Conservation (phyloP, 2,888 invertebrate genomes). For the Melanostoma mellinum region DNA sequence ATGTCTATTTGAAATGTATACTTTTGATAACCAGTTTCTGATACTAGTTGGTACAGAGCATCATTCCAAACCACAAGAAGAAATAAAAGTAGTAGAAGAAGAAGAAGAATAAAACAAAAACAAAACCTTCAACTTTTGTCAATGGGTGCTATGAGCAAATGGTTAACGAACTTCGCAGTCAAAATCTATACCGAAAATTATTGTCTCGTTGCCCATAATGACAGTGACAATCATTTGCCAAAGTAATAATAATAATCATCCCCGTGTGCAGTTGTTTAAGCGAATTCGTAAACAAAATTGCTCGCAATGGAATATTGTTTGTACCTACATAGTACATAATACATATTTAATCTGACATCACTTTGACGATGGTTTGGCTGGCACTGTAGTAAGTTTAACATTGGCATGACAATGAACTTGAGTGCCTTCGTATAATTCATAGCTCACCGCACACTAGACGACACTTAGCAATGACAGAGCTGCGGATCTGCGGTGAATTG, state of each 20-base stretch:
- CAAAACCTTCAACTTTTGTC: slow-evolving; percentile 38
- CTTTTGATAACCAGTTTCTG: neutral
- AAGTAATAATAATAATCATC: slow-evolving; percentile 15
- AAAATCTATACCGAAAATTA: neutral
- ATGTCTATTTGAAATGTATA: slow-evolving; percentile 1
- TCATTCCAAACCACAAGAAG: neutral
- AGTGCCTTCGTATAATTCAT: slow-evolving; percentile 57
- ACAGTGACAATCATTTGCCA: slow-evolving; percentile 20
- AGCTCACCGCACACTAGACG: slow-evolving; percentile 48
- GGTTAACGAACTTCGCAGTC: slow-evolving; percentile 43
- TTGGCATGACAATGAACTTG: slow-evolving; percentile 65
- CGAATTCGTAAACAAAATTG: slow-evolving; percentile 9
- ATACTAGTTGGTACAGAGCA: slow-evolving; percentile 5
- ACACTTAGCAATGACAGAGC: slow-evolving; percentile 31
- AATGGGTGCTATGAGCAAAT: slow-evolving; percentile 18
- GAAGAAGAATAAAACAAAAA: neutral
- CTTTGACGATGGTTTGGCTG: neutral
- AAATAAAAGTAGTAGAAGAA: slow-evolving; percentile 3
- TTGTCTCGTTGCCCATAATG: neutral
- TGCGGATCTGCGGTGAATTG: slow-evolving; percentile 24
- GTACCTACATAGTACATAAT: no score
- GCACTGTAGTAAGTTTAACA: slow-evolving; percentile 9
- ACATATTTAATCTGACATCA: slow-evolving; percentile 33
- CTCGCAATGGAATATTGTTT: slow-evolving; percentile 16
- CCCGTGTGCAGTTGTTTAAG: neutral